These are phyloP conservation scores for Antechinus stuartii DNA, from an alignment of 2,113 vertebrate genomes.

Conservation along the genomic window DNA sequence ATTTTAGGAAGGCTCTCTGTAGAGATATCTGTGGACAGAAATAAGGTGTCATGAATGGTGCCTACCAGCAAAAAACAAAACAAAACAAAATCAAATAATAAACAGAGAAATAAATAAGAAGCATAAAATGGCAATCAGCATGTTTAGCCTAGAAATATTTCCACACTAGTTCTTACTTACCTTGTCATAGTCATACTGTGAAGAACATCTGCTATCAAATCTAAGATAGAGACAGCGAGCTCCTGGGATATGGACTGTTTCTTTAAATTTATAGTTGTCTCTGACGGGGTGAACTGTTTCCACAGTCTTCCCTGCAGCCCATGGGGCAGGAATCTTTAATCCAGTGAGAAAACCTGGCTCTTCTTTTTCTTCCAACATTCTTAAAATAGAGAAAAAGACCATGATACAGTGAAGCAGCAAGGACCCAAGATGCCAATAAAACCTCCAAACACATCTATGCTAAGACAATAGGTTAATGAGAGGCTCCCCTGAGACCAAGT, in stretches of 20 bases:
- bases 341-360: conserved; percentile 98
- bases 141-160: background rate
- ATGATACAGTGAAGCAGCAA: background rate
- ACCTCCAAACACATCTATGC: background rate
- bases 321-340: conserved; percentile 97
- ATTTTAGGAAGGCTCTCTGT: conserved; percentile 52
- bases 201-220: conserved; percentile 97
- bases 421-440: conserved; percentile 24
- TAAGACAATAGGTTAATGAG: background rate
- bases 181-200: conserved; percentile 99
- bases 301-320: conserved; percentile 98
- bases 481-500: background rate
- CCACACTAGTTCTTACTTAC: conserved; percentile 80
- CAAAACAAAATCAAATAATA: background rate
- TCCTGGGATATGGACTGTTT: conserved; percentile 98
- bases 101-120: conserved; percentile 62
- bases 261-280: conserved; percentile 99
- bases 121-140: conserved; percentile 25
- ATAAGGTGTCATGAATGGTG: conserved; percentile 50
- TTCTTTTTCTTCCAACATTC: conserved; percentile 96
- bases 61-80: conserved; percentile 61
- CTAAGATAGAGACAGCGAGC: conserved; percentile 97
- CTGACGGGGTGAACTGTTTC: conserved; percentile 98
- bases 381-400: conserved; percentile 75
- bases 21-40: conserved; percentile 55